Percentiles rank a stretch among this genome's conserved stretches.
These are phyloP conservation scores for Eilema depressum DNA, from an alignment of 2,888 invertebrate species.

Conservation along the genomic window DNA sequence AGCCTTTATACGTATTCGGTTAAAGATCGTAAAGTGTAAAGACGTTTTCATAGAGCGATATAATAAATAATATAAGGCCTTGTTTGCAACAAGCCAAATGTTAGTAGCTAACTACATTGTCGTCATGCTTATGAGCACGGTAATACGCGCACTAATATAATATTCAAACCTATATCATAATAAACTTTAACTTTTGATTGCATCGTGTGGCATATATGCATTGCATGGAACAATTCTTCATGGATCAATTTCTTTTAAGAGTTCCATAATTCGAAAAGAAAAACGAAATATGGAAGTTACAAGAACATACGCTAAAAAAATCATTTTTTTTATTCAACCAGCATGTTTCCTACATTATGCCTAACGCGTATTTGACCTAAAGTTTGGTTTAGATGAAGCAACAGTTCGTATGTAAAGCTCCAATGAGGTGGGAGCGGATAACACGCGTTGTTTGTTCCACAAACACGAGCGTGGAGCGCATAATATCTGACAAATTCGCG, in stretches of 20 bases:
- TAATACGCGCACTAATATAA: too few species aligned
- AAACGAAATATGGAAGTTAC: too few species aligned
- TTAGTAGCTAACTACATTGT: neutral
- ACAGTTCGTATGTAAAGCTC: conserved; percentile 42
- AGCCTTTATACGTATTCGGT: conserved; percentile 34
- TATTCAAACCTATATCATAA: too few species aligned
- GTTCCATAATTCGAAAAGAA: too few species aligned
- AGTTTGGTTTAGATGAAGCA: conserved; percentile 24
- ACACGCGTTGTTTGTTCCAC: conserved; percentile 45
- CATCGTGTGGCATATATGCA: too few species aligned
- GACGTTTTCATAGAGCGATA: conserved; percentile 41
- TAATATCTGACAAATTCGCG: conserved; percentile 26
- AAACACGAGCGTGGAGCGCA: conserved; percentile 31
- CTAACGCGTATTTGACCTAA: neutral
- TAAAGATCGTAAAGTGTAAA: conserved; percentile 43
- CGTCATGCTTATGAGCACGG: too few species aligned
- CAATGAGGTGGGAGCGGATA: conserved; percentile 49
- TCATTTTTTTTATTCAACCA: too few species aligned
- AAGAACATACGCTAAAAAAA: too few species aligned
- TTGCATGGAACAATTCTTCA: too few species aligned
- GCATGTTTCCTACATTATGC: neutral
- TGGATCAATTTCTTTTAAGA: too few species aligned
- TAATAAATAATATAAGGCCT: conserved; percentile 14
- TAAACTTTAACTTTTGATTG: too few species aligned
- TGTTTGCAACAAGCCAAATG: neutral